Percentiles rank a stretch among this genome's conserved stretches.
Evolutionary conservation across 2,888 invertebrate species (phyloP).

Genomic region (Digitonthophagus gazella): DNA sequence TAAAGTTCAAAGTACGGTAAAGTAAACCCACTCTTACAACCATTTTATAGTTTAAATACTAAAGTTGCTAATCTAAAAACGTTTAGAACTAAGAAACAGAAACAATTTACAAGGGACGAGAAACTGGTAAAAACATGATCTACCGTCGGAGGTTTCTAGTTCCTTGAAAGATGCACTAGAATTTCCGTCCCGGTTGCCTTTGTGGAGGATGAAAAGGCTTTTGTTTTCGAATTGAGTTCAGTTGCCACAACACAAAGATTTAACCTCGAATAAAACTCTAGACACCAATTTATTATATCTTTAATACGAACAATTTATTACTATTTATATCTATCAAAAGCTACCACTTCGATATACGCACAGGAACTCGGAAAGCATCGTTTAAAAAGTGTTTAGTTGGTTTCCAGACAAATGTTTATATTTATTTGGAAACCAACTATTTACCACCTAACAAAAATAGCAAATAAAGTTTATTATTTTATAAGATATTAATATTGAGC

Average conservation of each 20-base stretch:
- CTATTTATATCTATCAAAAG: no score
- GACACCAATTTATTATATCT: not conserved
- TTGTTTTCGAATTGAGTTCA: not conserved
- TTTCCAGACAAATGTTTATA: no score
- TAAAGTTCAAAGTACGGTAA: no score
- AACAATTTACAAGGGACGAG: not conserved
- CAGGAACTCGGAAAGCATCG: no score
- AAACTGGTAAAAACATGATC: not conserved
- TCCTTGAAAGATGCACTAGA: not conserved
- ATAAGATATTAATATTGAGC: no score
- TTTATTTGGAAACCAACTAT: no score
- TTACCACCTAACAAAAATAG: no score
- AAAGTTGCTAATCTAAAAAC: not conserved
- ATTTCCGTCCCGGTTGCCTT: not conserved
- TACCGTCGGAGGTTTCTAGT: not conserved
- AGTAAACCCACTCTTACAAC: no score
- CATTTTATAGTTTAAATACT: not conserved
- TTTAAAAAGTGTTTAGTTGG: no score
- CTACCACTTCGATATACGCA: no score
- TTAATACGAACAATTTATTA: no score
- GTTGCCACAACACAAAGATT: not conserved
- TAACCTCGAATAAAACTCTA: not conserved
- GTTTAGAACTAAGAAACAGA: not conserved
- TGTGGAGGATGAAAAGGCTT: not conserved
- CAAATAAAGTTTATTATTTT: no score